A percentile compares a stretch with the other conserved stretches of the same genome.
phyloP scores from a whole-genome alignment of 2,888 invertebrate species.

The Cosmopolites sordidus region DNA sequence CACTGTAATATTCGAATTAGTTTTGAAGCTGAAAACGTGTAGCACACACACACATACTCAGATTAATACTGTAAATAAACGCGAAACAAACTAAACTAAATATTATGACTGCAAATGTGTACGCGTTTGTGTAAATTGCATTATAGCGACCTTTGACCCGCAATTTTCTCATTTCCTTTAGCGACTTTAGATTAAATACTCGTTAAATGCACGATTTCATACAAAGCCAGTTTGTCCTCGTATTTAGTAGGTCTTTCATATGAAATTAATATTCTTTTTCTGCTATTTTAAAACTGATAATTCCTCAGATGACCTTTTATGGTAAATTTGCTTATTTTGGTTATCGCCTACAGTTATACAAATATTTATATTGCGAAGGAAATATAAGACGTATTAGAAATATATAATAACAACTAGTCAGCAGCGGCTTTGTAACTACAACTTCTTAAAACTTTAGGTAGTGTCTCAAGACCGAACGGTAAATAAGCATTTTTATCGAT shows the following conservation, averaged over 20 bases:
- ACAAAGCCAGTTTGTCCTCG: slow-evolving; percentile 12
- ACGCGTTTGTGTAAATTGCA: slow-evolving; percentile 17
- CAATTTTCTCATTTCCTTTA: slow-evolving; percentile 22
- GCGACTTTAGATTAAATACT: slow-evolving; percentile 13
- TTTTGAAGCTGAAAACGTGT: no score
- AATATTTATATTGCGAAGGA: no score
- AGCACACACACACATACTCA: neutral
- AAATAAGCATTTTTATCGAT: no score
- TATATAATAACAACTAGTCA: no score
- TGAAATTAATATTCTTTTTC: neutral
- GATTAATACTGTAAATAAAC: neutral
- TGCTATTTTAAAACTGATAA: neutral
- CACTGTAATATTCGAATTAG: no score
- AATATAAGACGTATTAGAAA: no score
- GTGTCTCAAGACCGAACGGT: no score
- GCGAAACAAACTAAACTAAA: neutral
- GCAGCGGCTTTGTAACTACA: no score
- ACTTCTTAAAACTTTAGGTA: no score
- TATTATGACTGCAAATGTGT: neutral
- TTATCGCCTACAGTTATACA: no score
- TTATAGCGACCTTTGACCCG: slow-evolving; percentile 21
- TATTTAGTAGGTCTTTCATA: slow-evolving; percentile 10
- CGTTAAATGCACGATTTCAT: slow-evolving; percentile 17
- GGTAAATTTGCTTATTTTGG: no score
- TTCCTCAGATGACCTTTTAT: no score